A percentile compares a stretch with the other conserved stretches of the same genome.
These are phyloP conservation scores for Bombycilla garrulus DNA, from an alignment of 2,113 vertebrate species.

Conservation along the genomic window DNA sequence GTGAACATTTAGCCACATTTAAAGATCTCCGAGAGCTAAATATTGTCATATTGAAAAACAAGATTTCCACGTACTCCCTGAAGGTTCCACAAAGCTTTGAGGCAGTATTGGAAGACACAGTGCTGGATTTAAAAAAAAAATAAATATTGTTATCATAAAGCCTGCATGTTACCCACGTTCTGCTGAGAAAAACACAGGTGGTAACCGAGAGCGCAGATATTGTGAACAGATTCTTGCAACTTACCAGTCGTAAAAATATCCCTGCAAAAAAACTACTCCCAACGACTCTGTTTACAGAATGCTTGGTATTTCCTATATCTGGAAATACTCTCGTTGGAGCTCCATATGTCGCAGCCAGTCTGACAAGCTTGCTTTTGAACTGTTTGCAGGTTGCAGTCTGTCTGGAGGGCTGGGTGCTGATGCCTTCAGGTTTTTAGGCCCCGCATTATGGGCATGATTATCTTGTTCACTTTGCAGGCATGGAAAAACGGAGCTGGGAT, in stretches of 20 bases:
- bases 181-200: conserved; percentile 45
- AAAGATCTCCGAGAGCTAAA: not conserved
- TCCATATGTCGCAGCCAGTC: conserved; percentile 62
- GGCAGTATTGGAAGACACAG: not conserved
- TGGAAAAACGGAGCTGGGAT: not conserved
- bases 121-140: not conserved
- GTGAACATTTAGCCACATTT: not conserved
- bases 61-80: not conserved
- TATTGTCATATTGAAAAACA: not conserved
- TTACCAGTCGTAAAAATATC: conserved; percentile 60
- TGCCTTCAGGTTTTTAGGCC: conserved; percentile 58
- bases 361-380: conserved; percentile 56
- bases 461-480: conserved; percentile 63
- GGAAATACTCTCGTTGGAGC: conserved; percentile 47
- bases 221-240: conserved; percentile 52
- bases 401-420: conserved; percentile 61
- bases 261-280: conserved; percentile 26
- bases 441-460: conserved; percentile 41
- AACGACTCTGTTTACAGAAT: conserved; percentile 60
- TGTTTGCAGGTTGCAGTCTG: conserved; percentile 64
- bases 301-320: conserved; percentile 65
- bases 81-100: not conserved
- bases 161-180: not conserved
- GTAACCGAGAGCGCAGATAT: not conserved
- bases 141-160: not conserved